Evolutionary conservation across 2,888 invertebrate genomes (phyloP), one percentile per base, ranked within the genome.

Genomic region (Marasmarcha lunaedactyla): DNA sequence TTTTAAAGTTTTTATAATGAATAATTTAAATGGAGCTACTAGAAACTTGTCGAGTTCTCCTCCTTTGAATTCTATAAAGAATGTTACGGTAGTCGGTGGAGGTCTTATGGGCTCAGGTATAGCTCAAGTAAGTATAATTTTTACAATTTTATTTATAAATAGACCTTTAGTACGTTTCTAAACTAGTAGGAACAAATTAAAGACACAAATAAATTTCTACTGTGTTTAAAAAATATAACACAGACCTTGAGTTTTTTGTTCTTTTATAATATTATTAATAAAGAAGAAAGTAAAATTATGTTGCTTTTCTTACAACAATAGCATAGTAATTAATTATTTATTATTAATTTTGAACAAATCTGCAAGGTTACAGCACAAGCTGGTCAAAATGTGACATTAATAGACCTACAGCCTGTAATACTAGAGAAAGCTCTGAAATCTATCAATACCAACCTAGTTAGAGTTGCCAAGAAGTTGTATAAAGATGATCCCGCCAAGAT

Each of bases 71-170:
- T 79, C 76, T 15, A 89, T 94, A 35, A 91, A 92, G 70, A 89
- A 91, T 77, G 90, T 95, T 30, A 91, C 93, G 5, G 86, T 95
- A 13, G 89, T 95, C 47, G 95, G 95, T 9, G 91, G 93, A 37
- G 95, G 95, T 6, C 76, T 94, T 11, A 95, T 95, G 95, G 95
- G 95, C 5, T 89, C 93, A 37, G 95, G 95, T 41, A 95, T 95
- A 56, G 94, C 94, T 39, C 95, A 95, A 88, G 94, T 93, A 81
- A 59, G 55, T 42, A 20, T n/a, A 7, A 20, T 20, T 3, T 20
- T 20, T 20, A 20, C 7, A 5, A 20, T 20, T 3, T 44, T 33
- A 37, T 9, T 41, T 43, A 36, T 2, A 14, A 14, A 25, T 36
- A 10, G 36, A 42, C 1, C n/a, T n/a, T n/a, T n/a, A n/a, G n/a